Conservation (phyloP, 2,797 vertebrate species). For the Phalanger gymnotis region DNA sequence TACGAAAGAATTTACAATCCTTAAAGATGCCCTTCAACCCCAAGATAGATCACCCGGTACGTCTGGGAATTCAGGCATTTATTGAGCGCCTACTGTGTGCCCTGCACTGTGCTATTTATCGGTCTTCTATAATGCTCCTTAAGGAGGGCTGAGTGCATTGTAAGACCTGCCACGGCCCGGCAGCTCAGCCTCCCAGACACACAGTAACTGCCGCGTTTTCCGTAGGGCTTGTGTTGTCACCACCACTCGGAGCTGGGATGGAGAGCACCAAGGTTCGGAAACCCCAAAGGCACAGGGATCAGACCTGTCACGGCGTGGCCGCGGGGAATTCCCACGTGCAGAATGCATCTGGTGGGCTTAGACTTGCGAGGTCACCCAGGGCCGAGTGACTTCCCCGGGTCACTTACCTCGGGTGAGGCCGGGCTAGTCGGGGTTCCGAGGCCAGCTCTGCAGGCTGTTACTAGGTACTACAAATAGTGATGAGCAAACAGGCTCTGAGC, state of each 20-base stretch:
- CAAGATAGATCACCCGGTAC: accelerated
- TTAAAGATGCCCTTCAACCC: neutral
- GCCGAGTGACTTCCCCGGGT: too few relatives aligned
- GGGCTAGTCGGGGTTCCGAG: too few relatives aligned
- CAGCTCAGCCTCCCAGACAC: neutral
- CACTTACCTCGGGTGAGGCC: too few relatives aligned
- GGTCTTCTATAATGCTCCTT: too few relatives aligned
- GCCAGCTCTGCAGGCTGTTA: neutral
- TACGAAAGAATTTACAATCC: neutral
- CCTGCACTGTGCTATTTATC: neutral
- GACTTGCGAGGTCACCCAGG: too few relatives aligned
- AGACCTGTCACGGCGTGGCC: accelerated
- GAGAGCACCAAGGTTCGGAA: too few relatives aligned
- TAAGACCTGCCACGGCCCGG: neutral
- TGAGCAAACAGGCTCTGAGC: too few relatives aligned
- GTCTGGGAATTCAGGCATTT: neutral
- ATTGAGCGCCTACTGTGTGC: neutral
- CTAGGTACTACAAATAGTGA: neutral
- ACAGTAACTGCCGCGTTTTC: neutral
- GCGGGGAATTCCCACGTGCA: too few relatives aligned
- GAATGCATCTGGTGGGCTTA: too few relatives aligned
- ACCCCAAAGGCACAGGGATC: neutral
- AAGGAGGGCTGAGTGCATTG: neutral
- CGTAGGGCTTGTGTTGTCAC: neutral
- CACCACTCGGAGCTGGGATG: too few relatives aligned